phyloP scores from a whole-genome alignment of 2,888 invertebrate species.

The Sarcophaga rosellei region DNA sequence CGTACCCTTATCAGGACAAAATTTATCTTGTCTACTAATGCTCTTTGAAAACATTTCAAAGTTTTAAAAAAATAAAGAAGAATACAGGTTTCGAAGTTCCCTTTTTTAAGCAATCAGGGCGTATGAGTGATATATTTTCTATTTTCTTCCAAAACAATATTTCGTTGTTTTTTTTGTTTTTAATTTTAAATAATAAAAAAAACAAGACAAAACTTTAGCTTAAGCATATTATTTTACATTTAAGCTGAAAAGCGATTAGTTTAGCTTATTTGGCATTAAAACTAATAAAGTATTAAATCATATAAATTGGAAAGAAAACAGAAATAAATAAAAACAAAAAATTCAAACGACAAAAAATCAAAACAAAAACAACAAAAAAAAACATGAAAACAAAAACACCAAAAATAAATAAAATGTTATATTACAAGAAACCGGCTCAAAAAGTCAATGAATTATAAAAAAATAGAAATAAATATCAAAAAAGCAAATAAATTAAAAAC shows the following conservation, averaged over 20 bases:
- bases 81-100: no score
- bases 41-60: no score
- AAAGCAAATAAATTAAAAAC: slow-evolving; percentile 3
- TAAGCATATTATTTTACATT: slow-evolving; percentile 30
- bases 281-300: slow-evolving; percentile 54
- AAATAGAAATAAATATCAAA: slow-evolving; percentile 8
- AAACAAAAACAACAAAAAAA: background rate
- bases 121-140: slow-evolving; percentile 7
- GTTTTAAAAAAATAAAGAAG: no score
- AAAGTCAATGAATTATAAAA: slow-evolving; percentile 57
- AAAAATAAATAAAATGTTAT: slow-evolving; percentile 23
- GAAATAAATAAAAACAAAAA: slow-evolving; percentile 23
- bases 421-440: slow-evolving; percentile 61
- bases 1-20: no score
- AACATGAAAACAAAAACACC: background rate
- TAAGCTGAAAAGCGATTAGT: slow-evolving; percentile 43
- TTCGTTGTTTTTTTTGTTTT: background rate
- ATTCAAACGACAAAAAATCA: background rate
- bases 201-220: slow-evolving; percentile 2
- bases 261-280: slow-evolving; percentile 33
- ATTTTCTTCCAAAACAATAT: no score
- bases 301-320: slow-evolving; percentile 16
- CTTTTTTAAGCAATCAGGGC: background rate
- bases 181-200: background rate
- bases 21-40: no score